Evolutionary conservation across 2,797 vertebrate genomes (phyloP).

Genomic region (Lepus townsendii): DNA sequence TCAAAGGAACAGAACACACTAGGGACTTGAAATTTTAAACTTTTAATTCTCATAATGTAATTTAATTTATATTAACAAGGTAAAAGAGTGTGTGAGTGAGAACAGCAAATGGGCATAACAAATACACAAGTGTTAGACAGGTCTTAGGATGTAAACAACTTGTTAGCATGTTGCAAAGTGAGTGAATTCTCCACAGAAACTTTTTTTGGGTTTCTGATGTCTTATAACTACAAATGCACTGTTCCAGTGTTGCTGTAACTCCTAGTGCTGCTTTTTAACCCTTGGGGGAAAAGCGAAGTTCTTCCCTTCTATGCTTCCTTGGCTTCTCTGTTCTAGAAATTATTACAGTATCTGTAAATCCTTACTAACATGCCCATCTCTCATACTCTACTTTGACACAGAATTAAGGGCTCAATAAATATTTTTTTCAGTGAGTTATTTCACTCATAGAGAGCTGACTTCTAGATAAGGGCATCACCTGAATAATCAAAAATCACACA

Average conservation of each 20-base stretch:
- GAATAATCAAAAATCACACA: neutral
- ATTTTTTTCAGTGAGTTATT: slow-evolving; percentile 25
- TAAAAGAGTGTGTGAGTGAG: neutral
- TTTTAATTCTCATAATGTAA: neutral
- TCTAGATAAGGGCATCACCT: neutral
- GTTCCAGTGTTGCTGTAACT: neutral
- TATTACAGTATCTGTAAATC: neutral
- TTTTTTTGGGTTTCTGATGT: neutral
- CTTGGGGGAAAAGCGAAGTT: neutral
- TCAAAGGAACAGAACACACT: neutral
- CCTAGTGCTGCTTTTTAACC: neutral
- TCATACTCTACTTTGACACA: slow-evolving; percentile 18
- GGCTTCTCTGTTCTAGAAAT: slow-evolving; percentile 6
- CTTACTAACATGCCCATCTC: neutral
- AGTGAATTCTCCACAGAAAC: neutral
- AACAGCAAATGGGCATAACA: neutral
- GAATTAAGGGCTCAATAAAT: neutral
- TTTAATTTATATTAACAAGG: neutral
- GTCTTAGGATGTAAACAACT: neutral
- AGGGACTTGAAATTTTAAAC: slow-evolving; percentile 21
- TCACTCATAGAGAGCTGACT: neutral
- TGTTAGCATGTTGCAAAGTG: neutral
- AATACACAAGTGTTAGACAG: neutral
- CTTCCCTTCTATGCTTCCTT: neutral
- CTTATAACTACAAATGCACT: neutral